Conservation (phyloP, 2,888 invertebrate species). For the Rhagium mordax region DNA sequence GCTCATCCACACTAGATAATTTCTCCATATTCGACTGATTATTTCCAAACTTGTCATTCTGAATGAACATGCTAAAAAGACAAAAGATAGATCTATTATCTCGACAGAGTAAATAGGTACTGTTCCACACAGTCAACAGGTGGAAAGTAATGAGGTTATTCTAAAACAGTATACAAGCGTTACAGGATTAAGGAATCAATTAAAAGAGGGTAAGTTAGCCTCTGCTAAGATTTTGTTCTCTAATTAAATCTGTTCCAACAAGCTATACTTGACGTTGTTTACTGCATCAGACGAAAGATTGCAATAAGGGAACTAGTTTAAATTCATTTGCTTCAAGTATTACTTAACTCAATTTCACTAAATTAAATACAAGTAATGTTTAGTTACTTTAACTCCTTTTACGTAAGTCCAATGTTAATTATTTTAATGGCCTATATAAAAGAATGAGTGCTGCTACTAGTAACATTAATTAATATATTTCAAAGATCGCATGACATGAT, state of each 20-base stretch:
- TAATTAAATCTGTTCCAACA: background rate
- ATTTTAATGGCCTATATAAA: background rate
- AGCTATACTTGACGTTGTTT: background rate
- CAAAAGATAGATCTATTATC: background rate
- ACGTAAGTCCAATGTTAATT: background rate
- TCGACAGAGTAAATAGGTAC: background rate
- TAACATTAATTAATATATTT: background rate
- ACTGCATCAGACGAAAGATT: background rate
- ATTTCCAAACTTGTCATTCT: too few species aligned
- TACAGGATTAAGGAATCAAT: constrained; percentile 6
- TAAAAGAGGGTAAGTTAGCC: background rate
- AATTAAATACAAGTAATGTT: background rate
- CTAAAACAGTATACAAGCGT: background rate
- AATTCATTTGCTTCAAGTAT: background rate
- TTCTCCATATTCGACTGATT: background rate
- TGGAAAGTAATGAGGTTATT: constrained; percentile 1
- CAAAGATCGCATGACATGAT: background rate
- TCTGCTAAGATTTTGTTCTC: too few species aligned
- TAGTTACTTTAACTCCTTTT: background rate
- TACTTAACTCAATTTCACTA: background rate
- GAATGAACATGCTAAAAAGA: background rate
- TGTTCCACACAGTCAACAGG: background rate
- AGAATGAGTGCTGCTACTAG: background rate
- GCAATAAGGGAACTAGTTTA: background rate
- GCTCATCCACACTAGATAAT: background rate